Evolutionary conservation across 2,888 invertebrate species (phyloP).

Genomic region (Embidobia sp.): DNA sequence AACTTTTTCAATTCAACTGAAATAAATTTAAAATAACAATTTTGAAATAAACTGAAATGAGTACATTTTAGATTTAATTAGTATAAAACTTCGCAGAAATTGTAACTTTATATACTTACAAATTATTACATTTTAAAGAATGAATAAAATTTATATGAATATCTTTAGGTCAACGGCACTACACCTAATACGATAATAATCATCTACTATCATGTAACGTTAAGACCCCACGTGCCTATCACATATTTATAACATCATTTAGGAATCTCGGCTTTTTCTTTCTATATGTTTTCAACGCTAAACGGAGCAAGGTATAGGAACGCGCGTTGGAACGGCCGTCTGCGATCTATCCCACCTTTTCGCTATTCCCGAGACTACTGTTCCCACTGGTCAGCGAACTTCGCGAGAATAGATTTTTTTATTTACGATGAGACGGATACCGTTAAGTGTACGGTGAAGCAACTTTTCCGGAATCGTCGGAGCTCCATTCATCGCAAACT

Average conservation of each 20-base stretch:
- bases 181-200: too few species aligned
- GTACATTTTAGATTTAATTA: too few species aligned
- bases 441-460: conserved; percentile 70
- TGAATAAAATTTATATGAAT: too few species aligned
- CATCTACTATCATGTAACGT: conserved; percentile 7
- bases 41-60: too few species aligned
- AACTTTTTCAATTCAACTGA: too few species aligned
- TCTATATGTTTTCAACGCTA: conserved; percentile 24
- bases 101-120: too few species aligned
- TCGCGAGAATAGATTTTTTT: conserved; percentile 64
- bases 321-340: conserved; percentile 36
- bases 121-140: too few species aligned
- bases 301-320: conserved; percentile 33
- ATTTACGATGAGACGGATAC: conserved; percentile 65
- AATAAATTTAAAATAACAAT: too few species aligned
- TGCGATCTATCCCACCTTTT: conserved; percentile 56
- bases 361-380: conserved; percentile 60
- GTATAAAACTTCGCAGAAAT: too few species aligned
- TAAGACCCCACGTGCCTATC: conserved; percentile 16
- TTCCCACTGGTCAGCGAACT: conserved; percentile 66
- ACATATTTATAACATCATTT: conserved; percentile 17
- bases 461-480: conserved; percentile 69
- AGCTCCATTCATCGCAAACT: conserved; percentile 63
- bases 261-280: conserved; percentile 31
- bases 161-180: too few species aligned